Evolutionary conservation across 2,797 vertebrate genomes (phyloP), one percentile per base, ranked within the genome.

Genomic region (Triplophysa yarkandensis): DNA sequence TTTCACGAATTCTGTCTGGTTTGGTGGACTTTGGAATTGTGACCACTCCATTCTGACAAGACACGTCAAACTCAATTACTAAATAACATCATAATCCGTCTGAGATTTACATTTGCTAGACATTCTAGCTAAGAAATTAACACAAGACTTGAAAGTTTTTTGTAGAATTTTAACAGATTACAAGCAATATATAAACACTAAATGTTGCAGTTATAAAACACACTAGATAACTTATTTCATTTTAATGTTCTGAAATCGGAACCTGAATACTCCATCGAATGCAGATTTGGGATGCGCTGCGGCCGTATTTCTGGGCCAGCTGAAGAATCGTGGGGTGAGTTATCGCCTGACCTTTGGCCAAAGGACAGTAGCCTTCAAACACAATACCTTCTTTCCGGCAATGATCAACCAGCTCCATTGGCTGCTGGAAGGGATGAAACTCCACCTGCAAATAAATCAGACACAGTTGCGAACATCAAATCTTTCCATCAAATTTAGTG

Each of bases 21-120:
- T 91, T 92, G 66, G 83, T 93, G 19, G 93, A 94, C 82, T 97
- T 96, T 11, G 92, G 91, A 84, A 94, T 93, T 14, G 92, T 94
- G 67, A 94, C 89, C 76, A 93, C 79, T 36, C 86, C 90, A 74
- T 95, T 95, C 94, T 94, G 73, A 73, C 85, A 82, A 71, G 30
- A 86, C 41, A 25, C 8, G 3, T 30, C 16, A 17, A 65, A 32
- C n/a, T 2, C 17, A 64, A 32, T 65, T n/a, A 32, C 23, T 64
- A n/a, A 25, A 17, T 30, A 57, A 63, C n/a, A 54, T 61, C 23
- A 14, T 4, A 54, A 63, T n/a, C 23, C 1, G 28, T 17, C 27
- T 54, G 7, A 3, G 8, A 63, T 25, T 41, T 41, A 34, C 6
- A 39, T 6, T 14, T 27, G 3, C 34, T 14, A 6, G 16, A 39